Conservation (phyloP, 2,797 vertebrate genomes). For the Bovichtus variegatus region DNA sequence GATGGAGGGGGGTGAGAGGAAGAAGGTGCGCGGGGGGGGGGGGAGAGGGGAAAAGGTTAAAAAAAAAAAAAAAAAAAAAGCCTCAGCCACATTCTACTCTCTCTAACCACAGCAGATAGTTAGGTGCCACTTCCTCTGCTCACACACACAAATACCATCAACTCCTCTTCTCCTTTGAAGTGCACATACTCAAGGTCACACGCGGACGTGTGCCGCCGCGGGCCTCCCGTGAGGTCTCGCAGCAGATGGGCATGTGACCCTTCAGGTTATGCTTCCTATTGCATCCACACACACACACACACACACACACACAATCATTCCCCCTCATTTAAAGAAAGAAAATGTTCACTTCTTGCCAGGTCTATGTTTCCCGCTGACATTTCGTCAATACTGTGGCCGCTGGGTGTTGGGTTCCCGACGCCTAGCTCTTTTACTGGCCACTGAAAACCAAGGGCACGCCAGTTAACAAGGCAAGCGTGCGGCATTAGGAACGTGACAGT, state of each 20-base stretch:
- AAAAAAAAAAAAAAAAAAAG: constrained; percentile 39
- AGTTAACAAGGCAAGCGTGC: neutral
- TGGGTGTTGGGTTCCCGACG: neutral
- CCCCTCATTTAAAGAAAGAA: constrained; percentile 42
- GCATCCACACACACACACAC: constrained; percentile 13
- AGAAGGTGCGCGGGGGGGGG: constrained; percentile 2
- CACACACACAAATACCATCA: constrained; percentile 2
- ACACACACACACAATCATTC: constrained; percentile 32
- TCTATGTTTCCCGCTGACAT: constrained; percentile 25
- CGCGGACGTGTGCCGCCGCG: constrained; percentile 3
- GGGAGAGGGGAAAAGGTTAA: constrained; percentile 27
- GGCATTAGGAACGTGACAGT: neutral
- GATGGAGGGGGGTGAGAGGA: neutral
- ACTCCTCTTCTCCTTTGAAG: constrained; percentile 3
- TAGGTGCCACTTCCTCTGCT: constrained; percentile 4
- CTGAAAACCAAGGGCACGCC: constrained; percentile 2
- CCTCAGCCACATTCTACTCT: constrained; percentile 10
- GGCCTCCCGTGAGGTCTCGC: constrained; percentile 42
- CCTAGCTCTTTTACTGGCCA: constrained; percentile 2
- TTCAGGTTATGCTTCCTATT: constrained; percentile 16
- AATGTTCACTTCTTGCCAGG: constrained; percentile 26
- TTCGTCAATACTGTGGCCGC: constrained; percentile 38
- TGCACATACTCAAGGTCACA: constrained; percentile 34
- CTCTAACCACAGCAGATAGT: neutral
- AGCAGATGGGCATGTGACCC: constrained; percentile 61